Percentiles rank a stretch among this genome's conserved stretches.
Evolutionary conservation across 2,797 vertebrate species (phyloP).

Genomic region (Pachyuromys duprasi): DNA sequence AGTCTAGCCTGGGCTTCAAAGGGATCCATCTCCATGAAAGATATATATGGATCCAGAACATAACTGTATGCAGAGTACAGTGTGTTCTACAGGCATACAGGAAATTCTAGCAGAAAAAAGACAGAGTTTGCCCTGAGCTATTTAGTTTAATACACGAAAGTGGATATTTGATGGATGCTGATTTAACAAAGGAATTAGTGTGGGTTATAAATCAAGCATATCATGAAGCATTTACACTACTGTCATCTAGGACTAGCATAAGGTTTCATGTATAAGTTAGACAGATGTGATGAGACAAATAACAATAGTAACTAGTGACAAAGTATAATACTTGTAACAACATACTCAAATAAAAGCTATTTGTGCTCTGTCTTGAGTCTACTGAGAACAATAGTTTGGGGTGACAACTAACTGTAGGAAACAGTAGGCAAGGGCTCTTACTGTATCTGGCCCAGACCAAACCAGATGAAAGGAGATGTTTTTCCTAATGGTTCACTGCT

Average conservation of each 20-base stretch:
- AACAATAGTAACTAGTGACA: not conserved
- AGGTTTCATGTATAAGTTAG: not conserved
- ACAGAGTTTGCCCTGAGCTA: not conserved
- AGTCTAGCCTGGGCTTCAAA: not conserved
- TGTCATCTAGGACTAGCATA: not conserved
- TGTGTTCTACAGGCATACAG: not conserved
- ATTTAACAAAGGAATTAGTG: not conserved
- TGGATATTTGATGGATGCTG: not conserved
- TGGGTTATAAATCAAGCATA: not conserved
- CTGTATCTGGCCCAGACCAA: not conserved
- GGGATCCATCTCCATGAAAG: not conserved
- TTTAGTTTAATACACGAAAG: not conserved
- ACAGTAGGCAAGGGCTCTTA: not conserved
- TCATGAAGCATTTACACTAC: not conserved
- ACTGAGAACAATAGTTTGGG: not conserved
- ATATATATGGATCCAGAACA: too few relatives aligned
- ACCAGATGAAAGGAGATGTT: conserved; percentile 9
- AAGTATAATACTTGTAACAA: not conserved
- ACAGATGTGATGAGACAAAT: too few relatives aligned
- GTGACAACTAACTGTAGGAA: not conserved
- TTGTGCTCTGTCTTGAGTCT: not conserved
- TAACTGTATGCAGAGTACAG: not conserved
- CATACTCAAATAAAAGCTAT: not conserved
- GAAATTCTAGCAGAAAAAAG: not conserved
- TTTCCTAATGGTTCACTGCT: not conserved